phyloP scores from a whole-genome alignment of 1,140 invertebrate species.

The Mycetomoellerius zeteki region DNA sequence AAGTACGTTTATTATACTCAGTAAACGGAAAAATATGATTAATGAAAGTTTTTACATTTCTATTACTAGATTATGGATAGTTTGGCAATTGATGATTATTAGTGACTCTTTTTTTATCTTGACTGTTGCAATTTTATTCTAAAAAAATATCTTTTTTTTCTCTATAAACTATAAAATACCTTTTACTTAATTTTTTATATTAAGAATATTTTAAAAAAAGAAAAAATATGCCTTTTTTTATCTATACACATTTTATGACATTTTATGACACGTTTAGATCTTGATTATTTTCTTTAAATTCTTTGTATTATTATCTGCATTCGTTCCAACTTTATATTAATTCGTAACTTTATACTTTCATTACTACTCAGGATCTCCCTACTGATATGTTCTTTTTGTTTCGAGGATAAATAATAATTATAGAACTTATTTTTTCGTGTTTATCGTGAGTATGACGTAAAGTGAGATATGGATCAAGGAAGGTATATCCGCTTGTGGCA shows the following conservation, averaged over 20 bases:
- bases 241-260: too few species aligned
- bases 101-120: background rate
- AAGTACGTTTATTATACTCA: background rate
- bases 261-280: background rate
- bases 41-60: background rate
- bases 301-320: background rate
- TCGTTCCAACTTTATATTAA: background rate
- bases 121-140: background rate
- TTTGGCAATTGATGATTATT: background rate
- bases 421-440: background rate
- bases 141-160: background rate
- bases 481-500: slow-evolving; percentile 45
- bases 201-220: background rate
- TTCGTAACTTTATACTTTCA: background rate
- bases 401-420: background rate
- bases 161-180: background rate
- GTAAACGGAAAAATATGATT: background rate
- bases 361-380: background rate
- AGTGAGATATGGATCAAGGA: slow-evolving; percentile 37
- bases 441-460: background rate
- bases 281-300: background rate
- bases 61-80: background rate
- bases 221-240: background rate
- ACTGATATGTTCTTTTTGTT: background rate
- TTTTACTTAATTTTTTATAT: background rate